Base-by-base conservation (phyloP, 2,797 vertebrate genomes). In the Huso huso region DNA sequence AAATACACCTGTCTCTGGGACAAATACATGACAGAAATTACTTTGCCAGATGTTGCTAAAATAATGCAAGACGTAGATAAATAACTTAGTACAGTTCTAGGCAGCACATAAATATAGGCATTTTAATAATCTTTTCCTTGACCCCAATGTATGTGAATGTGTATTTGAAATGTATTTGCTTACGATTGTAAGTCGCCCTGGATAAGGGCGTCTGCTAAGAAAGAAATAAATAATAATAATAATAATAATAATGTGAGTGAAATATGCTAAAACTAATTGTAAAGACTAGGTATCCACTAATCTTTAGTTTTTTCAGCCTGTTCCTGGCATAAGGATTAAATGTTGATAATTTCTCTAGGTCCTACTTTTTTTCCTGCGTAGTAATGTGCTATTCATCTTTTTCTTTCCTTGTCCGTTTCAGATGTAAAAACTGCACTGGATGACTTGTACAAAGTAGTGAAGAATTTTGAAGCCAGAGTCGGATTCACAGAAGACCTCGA, bases 381-480 rank as follows among this genome's bases (percentile, higher is more conserved):
- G 79, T 83, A 81, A 82, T 74, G 72, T 78, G 68, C 12, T 73
- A 4, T 59, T 70, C 64, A 18, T n/a, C 53, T 75, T 73, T 75
- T 73, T 37, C 37, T 37, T 37, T 37, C 37, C 37, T 37, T 37
- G 4, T 4, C 37, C 4, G 37, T 37, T 37, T 82, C 87, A 99
- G 96, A 95, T 83, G 93, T 98, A 69, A 90, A 88, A 79, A 89
- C 86, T 76, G 89, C 92, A 75, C 75, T 96, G 66, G 92, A 94
- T 49, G 94, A 88, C 79, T 84, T 96, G 62, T 82, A 90, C 67
- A 92, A 93, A 86, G 92, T 92, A 48, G 81, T 86, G 87, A 93
- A 92, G 83, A 90, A 89, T 88, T 96, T 89, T 84, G 90, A 95
- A 79, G 91, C 93, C 70, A 88, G 84, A 88, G 87, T 85, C 64